These are phyloP conservation scores for Odontophorus gujanensis DNA, from an alignment of 2,113 vertebrate genomes.

Conservation along the genomic window DNA sequence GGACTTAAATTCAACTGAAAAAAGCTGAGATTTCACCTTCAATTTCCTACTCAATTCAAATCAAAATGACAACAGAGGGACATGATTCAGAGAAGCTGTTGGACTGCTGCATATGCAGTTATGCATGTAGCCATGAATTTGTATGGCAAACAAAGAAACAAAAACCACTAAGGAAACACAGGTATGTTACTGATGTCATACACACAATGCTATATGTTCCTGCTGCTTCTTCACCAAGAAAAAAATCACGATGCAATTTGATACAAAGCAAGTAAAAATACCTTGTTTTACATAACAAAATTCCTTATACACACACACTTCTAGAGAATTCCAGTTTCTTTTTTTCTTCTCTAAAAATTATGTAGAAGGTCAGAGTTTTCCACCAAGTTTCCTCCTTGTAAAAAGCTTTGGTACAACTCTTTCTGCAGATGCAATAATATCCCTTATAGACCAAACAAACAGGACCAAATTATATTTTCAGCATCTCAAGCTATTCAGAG, in stretches of 20 bases:
- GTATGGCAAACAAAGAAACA: background rate
- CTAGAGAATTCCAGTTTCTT: background rate
- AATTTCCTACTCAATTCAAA: background rate
- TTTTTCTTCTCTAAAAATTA: background rate
- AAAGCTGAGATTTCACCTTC: background rate
- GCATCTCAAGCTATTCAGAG: background rate
- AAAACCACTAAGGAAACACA: background rate
- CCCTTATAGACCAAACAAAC: background rate
- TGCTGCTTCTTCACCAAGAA: background rate
- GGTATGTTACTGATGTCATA: background rate
- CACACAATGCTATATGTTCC: background rate
- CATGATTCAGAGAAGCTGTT: background rate
- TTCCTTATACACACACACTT: background rate
- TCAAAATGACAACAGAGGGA: background rate
- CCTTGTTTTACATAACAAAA: background rate
- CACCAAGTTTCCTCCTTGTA: background rate
- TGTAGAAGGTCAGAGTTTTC: background rate
- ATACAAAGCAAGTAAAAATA: background rate
- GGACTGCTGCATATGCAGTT: background rate
- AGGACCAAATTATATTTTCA: background rate
- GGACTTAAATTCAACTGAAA: background rate
- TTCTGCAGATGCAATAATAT: background rate
- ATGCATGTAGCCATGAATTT: background rate
- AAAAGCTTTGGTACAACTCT: background rate
- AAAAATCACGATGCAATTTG: background rate